phyloP scores from a whole-genome alignment of 2,797 vertebrate species.

The Cyclopterus lumpus region DNA sequence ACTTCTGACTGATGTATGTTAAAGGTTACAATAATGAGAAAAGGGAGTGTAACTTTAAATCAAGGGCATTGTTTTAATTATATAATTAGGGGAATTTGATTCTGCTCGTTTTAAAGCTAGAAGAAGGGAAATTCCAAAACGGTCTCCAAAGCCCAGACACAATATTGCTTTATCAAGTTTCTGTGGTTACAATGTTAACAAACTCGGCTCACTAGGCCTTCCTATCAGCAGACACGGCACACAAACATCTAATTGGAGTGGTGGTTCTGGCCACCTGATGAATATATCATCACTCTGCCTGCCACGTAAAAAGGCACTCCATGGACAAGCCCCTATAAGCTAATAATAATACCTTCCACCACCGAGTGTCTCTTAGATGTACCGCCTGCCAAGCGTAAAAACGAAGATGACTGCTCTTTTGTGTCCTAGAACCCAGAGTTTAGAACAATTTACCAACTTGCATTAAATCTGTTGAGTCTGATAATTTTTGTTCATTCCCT shows the following conservation, averaged over 20 bases:
- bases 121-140: not conserved
- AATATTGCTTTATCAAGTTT: not conserved
- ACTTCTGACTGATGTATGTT: not conserved
- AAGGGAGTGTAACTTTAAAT: not conserved
- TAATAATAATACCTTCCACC: too few species aligned
- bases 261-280: not conserved
- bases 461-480: too few species aligned
- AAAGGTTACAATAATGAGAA: not conserved
- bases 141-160: not conserved
- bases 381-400: too few species aligned
- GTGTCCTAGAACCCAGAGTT: too few species aligned
- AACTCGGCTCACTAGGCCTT: not conserved
- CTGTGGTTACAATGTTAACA: not conserved
- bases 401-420: too few species aligned
- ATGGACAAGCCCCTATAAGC: too few species aligned
- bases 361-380: too few species aligned
- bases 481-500: too few species aligned
- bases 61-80: not conserved
- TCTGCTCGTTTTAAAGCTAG: not conserved
- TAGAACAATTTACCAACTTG: too few species aligned
- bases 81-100: not conserved
- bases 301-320: too few species aligned
- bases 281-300: too few species aligned
- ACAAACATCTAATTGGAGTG: not conserved
- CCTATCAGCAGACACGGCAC: not conserved